phyloP scores from a whole-genome alignment of 1,140 invertebrate genomes.

The Scaptomyza pallida region DNA sequence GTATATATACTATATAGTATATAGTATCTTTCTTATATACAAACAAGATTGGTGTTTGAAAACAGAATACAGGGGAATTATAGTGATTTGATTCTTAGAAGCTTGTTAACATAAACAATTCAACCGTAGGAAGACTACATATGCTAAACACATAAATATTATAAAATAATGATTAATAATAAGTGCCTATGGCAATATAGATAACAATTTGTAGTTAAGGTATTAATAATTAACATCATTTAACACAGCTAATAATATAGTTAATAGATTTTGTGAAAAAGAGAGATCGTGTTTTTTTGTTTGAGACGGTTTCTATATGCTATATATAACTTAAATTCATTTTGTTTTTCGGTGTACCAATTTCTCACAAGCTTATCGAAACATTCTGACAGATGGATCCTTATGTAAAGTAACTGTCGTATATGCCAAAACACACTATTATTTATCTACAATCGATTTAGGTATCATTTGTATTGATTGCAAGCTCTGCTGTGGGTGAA shows the following conservation, averaged over 20 bases:
- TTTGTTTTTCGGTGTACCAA: constrained; percentile 47
- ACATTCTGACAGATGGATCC: constrained; percentile 6
- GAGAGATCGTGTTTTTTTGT: background rate
- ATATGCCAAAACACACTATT: background rate
- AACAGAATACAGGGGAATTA: background rate
- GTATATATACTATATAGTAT: constrained; percentile 4
- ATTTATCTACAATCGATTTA: constrained; percentile 32
- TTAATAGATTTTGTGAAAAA: background rate
- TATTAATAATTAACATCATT: background rate
- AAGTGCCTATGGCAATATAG: constrained; percentile 48
- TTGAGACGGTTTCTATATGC: constrained; percentile 16
- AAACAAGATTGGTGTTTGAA: constrained; percentile 3
- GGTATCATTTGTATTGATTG: constrained; percentile 6
- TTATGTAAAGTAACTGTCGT: constrained; percentile 69
- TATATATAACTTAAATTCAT: constrained; percentile 45
- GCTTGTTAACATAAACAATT: constrained; percentile 31
- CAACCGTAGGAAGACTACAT: constrained; percentile 40
- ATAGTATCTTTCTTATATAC: constrained; percentile 8
- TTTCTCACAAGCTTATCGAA: constrained; percentile 19
- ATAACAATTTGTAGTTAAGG: constrained; percentile 26
- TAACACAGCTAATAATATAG: constrained; percentile 32
- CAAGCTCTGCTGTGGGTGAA: constrained; percentile 38
- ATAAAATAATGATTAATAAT: constrained; percentile 38
- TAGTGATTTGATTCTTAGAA: constrained; percentile 28
- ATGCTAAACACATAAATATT: constrained; percentile 43